Conservation (phyloP, 2,113 vertebrate genomes). For the Mustelus asterias region DNA sequence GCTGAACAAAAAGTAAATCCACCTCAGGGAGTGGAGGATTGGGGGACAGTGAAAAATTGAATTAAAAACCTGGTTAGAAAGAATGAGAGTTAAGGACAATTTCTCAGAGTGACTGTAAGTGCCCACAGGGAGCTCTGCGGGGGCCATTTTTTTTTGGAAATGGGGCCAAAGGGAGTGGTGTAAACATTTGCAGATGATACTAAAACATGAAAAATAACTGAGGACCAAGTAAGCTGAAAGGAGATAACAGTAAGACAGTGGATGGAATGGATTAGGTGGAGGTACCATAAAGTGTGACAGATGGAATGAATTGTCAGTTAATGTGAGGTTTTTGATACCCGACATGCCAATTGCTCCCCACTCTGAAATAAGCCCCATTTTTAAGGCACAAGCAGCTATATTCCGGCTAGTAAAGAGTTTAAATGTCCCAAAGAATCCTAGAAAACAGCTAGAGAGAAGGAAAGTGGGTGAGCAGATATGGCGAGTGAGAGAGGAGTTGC, state of each 20-base stretch:
- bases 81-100: neutral
- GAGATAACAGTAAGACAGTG: neutral
- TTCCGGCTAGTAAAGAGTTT: no score
- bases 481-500: no score
- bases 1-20: neutral
- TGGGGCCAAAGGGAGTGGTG: neutral
- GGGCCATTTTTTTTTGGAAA: neutral
- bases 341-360: no score
- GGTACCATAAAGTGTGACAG: neutral
- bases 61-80: neutral
- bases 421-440: no score
- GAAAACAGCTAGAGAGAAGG: no score
- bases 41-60: neutral
- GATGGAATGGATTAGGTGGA: neutral
- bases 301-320: neutral
- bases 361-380: no score
- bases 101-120: neutral
- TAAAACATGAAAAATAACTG: neutral
- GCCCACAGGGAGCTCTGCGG: neutral
- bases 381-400: no score
- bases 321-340: neutral
- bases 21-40: neutral
- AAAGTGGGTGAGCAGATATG: no score
- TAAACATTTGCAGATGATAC: neutral
- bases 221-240: neutral